A percentile compares a stretch with the other conserved stretches of the same genome.
These are phyloP conservation scores for Chloroclysta siterata DNA, from an alignment of 2,888 invertebrate genomes.

Conservation along the genomic window DNA sequence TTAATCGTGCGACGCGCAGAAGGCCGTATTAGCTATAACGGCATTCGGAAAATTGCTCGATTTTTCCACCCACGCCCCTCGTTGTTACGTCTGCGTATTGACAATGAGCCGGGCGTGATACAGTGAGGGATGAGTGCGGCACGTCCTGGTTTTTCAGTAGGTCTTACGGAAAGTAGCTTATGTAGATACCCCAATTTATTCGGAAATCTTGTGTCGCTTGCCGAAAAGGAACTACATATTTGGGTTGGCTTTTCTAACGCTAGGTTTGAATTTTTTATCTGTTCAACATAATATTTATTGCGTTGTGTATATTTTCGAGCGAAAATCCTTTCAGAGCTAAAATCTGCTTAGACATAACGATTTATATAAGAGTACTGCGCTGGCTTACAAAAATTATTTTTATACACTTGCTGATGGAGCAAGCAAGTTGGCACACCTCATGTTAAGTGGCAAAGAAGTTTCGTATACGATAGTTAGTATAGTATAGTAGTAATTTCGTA, in stretches of 20 bases:
- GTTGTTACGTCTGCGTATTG: constrained; percentile 70
- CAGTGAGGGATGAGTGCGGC: constrained; percentile 50
- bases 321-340: not conserved
- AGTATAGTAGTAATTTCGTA: too few relatives aligned
- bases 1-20: constrained; percentile 75
- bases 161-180: constrained; percentile 43
- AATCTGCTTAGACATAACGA: not conserved
- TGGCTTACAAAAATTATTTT: too few relatives aligned
- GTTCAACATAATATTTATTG: not conserved
- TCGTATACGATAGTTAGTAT: too few relatives aligned
- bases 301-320: not conserved
- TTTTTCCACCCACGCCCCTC: constrained; percentile 75
- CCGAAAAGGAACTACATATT: constrained; percentile 22
- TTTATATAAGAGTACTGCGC: too few relatives aligned
- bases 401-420: too few relatives aligned
- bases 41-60: constrained; percentile 80
- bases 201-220: constrained; percentile 36
- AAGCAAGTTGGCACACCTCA: too few relatives aligned
- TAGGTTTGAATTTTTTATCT: constrained; percentile 9
- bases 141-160: constrained; percentile 41
- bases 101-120: constrained; percentile 65
- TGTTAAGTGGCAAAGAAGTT: too few relatives aligned
- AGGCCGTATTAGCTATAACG: constrained; percentile 79
- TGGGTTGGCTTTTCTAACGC: constrained; percentile 11
- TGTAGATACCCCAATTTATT: constrained; percentile 44